A percentile compares a stretch with the other conserved stretches of the same genome.
These are phyloP conservation scores for Atlantisia rogersi DNA, from an alignment of 2,113 vertebrate genomes.

Conservation along the genomic window DNA sequence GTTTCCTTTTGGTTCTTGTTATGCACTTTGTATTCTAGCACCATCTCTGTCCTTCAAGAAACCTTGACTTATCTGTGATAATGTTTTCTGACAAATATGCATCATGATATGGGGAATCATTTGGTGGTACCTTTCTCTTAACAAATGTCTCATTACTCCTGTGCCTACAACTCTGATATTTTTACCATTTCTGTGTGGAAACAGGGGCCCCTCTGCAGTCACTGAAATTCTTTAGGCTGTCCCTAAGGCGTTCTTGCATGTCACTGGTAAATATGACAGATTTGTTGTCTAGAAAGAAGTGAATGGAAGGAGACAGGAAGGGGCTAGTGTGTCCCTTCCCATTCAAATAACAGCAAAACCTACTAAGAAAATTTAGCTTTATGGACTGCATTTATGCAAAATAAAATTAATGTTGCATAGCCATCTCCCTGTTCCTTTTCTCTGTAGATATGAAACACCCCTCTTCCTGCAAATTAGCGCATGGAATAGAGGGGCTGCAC, in stretches of 20 bases:
- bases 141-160: not conserved
- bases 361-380: not conserved
- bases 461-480: not conserved
- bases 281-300: not conserved
- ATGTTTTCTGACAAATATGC: not conserved
- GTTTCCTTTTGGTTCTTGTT: not conserved
- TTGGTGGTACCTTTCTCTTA: not conserved
- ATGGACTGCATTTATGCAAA: not conserved
- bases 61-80: not conserved
- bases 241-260: not conserved
- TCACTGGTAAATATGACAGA: not conserved
- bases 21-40: not conserved
- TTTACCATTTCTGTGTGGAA: not conserved
- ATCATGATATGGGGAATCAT: not conserved
- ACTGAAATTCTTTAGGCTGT: not conserved
- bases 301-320: not conserved
- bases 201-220: not conserved
- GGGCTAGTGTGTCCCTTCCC: not conserved
- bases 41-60: not conserved
- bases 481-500: not conserved
- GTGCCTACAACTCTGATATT: not conserved
- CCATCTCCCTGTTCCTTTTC: not conserved
- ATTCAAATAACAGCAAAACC: not conserved
- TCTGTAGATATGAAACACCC: not conserved
- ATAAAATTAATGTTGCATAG: accelerated